Evolutionary conservation across 2,113 vertebrate genomes (phyloP).

Genomic region (Tychaedon coryphoeus): DNA sequence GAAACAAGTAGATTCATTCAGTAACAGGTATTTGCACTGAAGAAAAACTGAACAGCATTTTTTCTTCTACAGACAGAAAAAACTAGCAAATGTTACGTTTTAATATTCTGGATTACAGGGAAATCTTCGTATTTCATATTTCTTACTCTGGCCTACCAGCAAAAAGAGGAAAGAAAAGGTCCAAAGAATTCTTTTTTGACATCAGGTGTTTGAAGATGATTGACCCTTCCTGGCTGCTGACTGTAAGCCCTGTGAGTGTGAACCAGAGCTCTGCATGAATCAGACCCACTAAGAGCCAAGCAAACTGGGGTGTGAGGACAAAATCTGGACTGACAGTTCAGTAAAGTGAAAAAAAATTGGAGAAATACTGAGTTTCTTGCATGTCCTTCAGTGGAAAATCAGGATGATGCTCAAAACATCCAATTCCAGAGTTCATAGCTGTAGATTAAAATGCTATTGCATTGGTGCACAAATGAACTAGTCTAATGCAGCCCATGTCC

Average conservation of each 20-base stretch:
- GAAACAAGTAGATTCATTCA: background rate
- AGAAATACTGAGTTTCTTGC: background rate
- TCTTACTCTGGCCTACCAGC: background rate
- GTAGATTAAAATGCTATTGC: background rate
- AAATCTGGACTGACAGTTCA: background rate
- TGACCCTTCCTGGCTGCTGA: background rate
- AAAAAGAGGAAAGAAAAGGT: background rate
- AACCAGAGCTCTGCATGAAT: background rate
- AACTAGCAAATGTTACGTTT: background rate
- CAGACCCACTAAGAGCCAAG: rapidly evolving
- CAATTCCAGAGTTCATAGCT: background rate
- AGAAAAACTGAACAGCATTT: background rate
- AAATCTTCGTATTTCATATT: background rate
- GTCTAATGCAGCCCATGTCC: background rate
- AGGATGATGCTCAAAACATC: background rate
- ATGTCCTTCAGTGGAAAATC: background rate
- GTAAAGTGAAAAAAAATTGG: background rate
- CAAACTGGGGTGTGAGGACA: background rate
- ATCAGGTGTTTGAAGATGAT: background rate
- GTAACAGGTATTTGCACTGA: background rate
- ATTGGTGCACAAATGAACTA: background rate
- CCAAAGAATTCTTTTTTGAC: background rate
- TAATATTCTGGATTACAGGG: background rate
- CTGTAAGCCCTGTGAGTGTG: background rate
- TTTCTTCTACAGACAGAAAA: background rate